Base-by-base conservation (phyloP, 2,797 vertebrate species). In the Zalophus californianus region DNA sequence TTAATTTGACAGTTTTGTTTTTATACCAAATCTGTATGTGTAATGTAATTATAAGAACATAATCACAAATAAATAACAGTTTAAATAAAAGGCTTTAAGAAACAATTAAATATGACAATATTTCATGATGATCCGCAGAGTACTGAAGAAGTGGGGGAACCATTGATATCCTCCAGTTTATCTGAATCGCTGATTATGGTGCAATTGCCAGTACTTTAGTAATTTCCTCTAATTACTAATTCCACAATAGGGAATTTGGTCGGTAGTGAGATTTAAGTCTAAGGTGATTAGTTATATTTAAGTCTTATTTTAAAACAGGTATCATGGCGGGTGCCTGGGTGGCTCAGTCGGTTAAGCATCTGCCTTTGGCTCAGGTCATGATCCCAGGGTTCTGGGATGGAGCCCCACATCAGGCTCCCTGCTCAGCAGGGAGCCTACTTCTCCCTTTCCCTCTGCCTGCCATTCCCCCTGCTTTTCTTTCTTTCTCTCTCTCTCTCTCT, bases 1-100 rank as follows among this genome's bases (percentile, higher is more conserved):
- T 35, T 94, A 83, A 64, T 87, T 94, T 91, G n/a, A 91, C 29
- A 68, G 12, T 10, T 72, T 93, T 72, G 73, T 80, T 94, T 95
- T 90, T 93, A 13, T 91, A 93, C 35, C 41, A 85, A 84, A 52
- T 89, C 25, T 60, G 2, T 82, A 48, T 93, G 77, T 93, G 15
- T 90, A 87, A 93, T 48, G 18, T 87, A 87, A 4, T 56, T 92
- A 54, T 8, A 92, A 82, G 84, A 90, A 80, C 14, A 32, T 90
- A 83, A 20, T 52, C 54, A 78, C 77, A 94, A 83, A 44, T 85
- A 94, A 83, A 44, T 89, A 80, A 52, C 3, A n/a, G 86, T 50
- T 32, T 91, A 84, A 91, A 60, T 93, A 86, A 38, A 94, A 96
- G 29, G 8, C 62, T 93, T 58, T 86, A 78, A 78, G 27, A 84